A percentile compares a stretch with the other conserved stretches of the same genome.
phyloP scores from a whole-genome alignment of 2,888 invertebrate genomes.

The Lepidonotus clava region DNA sequence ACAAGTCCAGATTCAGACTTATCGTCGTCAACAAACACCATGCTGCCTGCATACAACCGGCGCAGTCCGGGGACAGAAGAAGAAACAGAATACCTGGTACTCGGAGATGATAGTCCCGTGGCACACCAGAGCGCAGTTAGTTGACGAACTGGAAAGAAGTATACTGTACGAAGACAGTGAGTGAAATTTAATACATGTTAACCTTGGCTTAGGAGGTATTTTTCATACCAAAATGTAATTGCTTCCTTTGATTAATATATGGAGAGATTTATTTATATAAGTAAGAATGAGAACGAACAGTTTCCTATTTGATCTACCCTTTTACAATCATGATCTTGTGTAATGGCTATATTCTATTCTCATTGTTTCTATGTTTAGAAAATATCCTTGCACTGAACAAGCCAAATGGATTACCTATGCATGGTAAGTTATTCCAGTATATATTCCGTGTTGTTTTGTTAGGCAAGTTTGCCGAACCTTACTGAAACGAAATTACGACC shows the following conservation, averaged over 20 bases:
- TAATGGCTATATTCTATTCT: too few relatives aligned
- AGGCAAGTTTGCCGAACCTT: too few relatives aligned
- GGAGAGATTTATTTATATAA: too few relatives aligned
- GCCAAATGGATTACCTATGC: constrained; percentile 47
- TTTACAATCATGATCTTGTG: too few relatives aligned
- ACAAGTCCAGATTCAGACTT: not conserved
- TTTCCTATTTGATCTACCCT: too few relatives aligned
- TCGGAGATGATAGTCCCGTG: not conserved
- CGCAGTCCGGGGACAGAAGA: not conserved
- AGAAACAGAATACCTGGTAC: not conserved
- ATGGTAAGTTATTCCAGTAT: constrained; percentile 14
- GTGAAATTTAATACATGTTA: not conserved
- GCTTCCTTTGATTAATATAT: too few relatives aligned
- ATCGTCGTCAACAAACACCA: not conserved
- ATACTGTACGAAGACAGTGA: constrained; percentile 25
- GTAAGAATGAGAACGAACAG: too few relatives aligned
- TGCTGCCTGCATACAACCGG: not conserved
- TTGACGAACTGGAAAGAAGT: not conserved
- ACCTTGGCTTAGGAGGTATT: not conserved
- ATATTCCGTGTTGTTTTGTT: too few relatives aligned
- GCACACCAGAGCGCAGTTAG: not conserved
- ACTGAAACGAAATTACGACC: too few relatives aligned
- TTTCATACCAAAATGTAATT: too few relatives aligned
- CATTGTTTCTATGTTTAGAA: constrained; percentile 16
- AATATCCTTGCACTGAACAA: constrained; percentile 28